A percentile compares a stretch with the other conserved stretches of the same genome.
These are phyloP conservation scores for Psettodes erumei DNA, from an alignment of 2,113 vertebrate species.

Conservation along the genomic window DNA sequence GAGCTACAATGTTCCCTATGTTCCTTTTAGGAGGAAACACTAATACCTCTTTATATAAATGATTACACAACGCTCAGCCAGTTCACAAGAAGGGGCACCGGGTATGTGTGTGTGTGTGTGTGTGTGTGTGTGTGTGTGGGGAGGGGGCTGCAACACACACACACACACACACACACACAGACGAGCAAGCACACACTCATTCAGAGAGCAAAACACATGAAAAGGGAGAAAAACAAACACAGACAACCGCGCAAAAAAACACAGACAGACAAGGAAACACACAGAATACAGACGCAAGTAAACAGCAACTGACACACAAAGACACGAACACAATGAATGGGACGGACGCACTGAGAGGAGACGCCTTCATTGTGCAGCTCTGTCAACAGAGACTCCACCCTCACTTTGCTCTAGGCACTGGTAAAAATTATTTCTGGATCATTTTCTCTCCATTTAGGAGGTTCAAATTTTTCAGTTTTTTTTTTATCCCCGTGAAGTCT, in stretches of 20 bases:
- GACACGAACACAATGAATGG: constrained; percentile 26
- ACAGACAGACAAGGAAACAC: constrained; percentile 17
- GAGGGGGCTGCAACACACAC: constrained; percentile 23
- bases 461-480: background rate
- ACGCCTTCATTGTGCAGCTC: constrained; percentile 48
- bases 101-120: constrained; percentile 18
- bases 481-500: background rate
- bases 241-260: constrained; percentile 32
- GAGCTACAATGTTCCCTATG: constrained; percentile 60
- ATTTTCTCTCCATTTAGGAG: too few relatives aligned
- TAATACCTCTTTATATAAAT: constrained; percentile 74
- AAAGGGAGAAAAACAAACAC: constrained; percentile 56
- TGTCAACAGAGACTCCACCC: constrained; percentile 43
- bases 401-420: constrained; percentile 20
- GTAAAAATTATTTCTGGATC: too few relatives aligned
- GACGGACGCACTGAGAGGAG: constrained; percentile 30
- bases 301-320: constrained; percentile 45
- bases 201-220: constrained; percentile 42
- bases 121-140: constrained; percentile 10
- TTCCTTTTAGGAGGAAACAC: constrained; percentile 66
- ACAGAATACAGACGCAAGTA: constrained; percentile 33
- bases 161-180: background rate
- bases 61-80: constrained; percentile 62
- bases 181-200: constrained; percentile 13
- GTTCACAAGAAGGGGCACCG: constrained; percentile 32